A percentile compares a stretch with the other conserved stretches of the same genome.
phyloP scores from a whole-genome alignment of 2,113 vertebrate species.

The Stercorarius parasiticus region DNA sequence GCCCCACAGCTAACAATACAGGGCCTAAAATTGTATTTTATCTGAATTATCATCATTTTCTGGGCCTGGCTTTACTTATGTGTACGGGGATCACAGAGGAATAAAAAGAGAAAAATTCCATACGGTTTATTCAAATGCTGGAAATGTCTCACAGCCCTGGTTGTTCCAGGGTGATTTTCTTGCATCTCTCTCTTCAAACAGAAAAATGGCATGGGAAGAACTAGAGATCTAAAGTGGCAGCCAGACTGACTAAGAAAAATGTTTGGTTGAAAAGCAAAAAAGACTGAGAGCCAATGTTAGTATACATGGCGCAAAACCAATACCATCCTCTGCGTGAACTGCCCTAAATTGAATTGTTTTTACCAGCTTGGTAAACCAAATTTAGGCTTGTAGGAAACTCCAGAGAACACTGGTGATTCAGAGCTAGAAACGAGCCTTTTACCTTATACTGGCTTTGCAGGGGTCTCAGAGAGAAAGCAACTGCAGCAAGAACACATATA shows the following conservation, averaged over 20 bases:
- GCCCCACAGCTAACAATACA: background rate
- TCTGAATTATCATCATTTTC: background rate
- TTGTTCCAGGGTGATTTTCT: background rate
- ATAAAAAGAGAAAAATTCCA: background rate
- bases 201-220: background rate
- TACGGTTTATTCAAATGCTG: background rate
- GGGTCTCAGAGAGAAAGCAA: background rate
- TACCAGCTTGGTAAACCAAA: background rate
- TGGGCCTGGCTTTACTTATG: background rate
- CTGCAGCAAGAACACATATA: background rate
- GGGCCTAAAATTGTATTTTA: background rate
- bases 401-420: background rate
- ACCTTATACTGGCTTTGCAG: background rate
- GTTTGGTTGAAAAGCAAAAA: background rate
- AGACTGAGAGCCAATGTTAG: background rate
- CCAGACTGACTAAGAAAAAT: background rate
- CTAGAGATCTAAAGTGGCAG: background rate
- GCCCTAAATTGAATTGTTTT: background rate
- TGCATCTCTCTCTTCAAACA: background rate
- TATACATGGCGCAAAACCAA: background rate
- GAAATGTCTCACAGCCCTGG: background rate
- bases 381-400: background rate
- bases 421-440: background rate
- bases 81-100: background rate
- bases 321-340: background rate